phyloP scores from a whole-genome alignment of 1,140 invertebrate species.

The Colletes latitarsis region DNA sequence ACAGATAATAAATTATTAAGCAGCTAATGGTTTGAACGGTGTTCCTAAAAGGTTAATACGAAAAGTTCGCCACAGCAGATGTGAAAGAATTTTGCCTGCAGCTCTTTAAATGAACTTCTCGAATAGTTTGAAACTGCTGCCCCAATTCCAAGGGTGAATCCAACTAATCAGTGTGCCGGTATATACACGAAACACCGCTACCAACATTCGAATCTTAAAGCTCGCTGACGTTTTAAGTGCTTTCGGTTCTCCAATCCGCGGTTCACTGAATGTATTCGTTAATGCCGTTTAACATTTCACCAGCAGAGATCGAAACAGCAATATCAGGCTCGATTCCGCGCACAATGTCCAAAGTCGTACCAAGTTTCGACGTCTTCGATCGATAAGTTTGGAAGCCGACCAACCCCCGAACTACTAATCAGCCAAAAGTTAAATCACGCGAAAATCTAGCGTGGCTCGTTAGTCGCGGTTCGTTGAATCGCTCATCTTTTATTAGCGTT shows the following conservation, averaged over 20 bases:
- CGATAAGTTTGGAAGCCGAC: conserved; percentile 17
- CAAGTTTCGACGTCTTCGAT: background rate
- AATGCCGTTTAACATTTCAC: conserved; percentile 36
- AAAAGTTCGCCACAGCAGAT: conserved; percentile 16
- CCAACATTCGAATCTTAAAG: conserved; percentile 30
- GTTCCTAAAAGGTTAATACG: conserved; percentile 24
- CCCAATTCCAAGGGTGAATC: conserved; percentile 38
- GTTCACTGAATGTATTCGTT: conserved; percentile 26
- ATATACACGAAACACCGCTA: background rate
- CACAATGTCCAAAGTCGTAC: background rate
- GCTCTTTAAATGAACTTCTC: conserved; percentile 43
- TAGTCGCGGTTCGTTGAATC: conserved; percentile 16
- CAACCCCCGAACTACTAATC: conserved; percentile 7
- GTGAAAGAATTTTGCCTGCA: conserved; percentile 34
- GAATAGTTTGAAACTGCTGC: conserved; percentile 39
- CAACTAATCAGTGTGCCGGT: conserved; percentile 26
- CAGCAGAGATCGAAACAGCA: conserved; percentile 9
- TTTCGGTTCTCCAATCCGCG: conserved; percentile 1
- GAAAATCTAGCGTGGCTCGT: conserved; percentile 19
- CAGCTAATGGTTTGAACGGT: conserved; percentile 29
- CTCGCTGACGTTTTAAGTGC: conserved; percentile 43
- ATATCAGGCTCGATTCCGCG: background rate
- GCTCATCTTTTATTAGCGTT: background rate
- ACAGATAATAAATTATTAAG: background rate
- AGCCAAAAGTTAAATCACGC: conserved; percentile 28